phyloP scores from a whole-genome alignment of 2,113 vertebrate species.

The Halcyon senegalensis region DNA sequence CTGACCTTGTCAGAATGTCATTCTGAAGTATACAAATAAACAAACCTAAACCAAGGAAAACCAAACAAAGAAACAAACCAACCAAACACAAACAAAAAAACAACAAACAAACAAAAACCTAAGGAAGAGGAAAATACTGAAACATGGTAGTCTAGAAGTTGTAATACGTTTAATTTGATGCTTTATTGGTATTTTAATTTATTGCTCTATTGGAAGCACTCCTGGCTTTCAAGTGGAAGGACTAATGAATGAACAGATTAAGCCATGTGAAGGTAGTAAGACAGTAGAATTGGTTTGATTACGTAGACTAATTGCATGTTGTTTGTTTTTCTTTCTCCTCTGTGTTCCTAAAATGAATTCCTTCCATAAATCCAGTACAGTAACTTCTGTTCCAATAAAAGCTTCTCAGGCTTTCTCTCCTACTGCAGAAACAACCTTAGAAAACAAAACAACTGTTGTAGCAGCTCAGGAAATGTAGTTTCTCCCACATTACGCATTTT shows the following conservation, averaged over 20 bases:
- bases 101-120: neutral
- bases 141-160: neutral
- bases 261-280: neutral
- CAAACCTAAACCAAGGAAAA: neutral
- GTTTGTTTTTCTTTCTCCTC: neutral
- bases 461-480: constrained; percentile 52
- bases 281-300: neutral
- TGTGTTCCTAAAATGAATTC: constrained; percentile 65
- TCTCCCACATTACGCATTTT: constrained; percentile 11
- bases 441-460: constrained; percentile 37
- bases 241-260: neutral
- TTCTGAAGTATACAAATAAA: neutral
- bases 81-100: neutral
- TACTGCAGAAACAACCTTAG: constrained; percentile 54
- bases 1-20: neutral
- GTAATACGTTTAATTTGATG: neutral
- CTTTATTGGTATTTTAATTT: neutral
- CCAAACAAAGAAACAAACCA: neutral
- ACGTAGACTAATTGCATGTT: neutral
- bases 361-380: constrained; percentile 63
- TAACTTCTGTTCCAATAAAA: constrained; percentile 75
- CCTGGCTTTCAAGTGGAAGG: neutral
- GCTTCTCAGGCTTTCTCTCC: constrained; percentile 66
- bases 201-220: neutral
- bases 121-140: neutral